A percentile compares a stretch with the other conserved stretches of the same genome.
phyloP scores from a whole-genome alignment of 92 coral and sea anemone genomes.

The Actinernus sp. region DNA sequence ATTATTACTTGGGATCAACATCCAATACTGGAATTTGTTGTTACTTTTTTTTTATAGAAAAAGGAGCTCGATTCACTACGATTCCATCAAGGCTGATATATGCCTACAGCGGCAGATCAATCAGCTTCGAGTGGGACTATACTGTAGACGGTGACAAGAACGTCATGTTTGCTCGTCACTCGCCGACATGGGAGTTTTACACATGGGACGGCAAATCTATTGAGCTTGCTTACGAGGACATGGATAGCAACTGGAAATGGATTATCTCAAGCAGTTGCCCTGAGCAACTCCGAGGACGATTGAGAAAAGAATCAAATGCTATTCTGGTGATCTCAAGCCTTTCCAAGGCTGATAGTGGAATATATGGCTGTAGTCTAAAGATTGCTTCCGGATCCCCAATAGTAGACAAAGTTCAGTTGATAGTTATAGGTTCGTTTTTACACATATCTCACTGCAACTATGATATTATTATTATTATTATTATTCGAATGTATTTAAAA shows the following conservation, averaged over 20 bases:
- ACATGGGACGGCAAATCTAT: background rate
- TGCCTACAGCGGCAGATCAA: background rate
- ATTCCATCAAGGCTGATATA: background rate
- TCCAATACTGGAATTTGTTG: too few relatives aligned
- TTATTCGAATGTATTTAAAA: too few relatives aligned
- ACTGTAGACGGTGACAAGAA: conserved; percentile 3
- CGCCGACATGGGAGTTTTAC: conserved; percentile 36
- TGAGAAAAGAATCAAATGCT: conserved; percentile 13
- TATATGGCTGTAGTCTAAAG: background rate
- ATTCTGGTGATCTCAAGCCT: conserved; percentile 8
- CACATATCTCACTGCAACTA: too few relatives aligned
- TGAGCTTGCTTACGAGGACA: conserved; percentile 31
- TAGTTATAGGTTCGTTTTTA: background rate
- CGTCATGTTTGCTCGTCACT: conserved; percentile 12
- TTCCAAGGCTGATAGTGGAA: background rate
- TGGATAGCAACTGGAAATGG: conserved; percentile 27
- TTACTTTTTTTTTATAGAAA: too few relatives aligned
- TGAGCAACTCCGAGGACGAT: conserved; percentile 7
- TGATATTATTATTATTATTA: too few relatives aligned
- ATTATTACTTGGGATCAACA: too few relatives aligned
- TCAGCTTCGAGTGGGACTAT: conserved; percentile 28
- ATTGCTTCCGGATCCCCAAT: background rate
- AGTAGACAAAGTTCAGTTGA: background rate
- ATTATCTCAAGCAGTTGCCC: conserved; percentile 15
- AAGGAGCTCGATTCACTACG: background rate